Evolutionary conservation across 2,888 invertebrate species (phyloP).

Genomic region (Spodoptera littoralis): DNA sequence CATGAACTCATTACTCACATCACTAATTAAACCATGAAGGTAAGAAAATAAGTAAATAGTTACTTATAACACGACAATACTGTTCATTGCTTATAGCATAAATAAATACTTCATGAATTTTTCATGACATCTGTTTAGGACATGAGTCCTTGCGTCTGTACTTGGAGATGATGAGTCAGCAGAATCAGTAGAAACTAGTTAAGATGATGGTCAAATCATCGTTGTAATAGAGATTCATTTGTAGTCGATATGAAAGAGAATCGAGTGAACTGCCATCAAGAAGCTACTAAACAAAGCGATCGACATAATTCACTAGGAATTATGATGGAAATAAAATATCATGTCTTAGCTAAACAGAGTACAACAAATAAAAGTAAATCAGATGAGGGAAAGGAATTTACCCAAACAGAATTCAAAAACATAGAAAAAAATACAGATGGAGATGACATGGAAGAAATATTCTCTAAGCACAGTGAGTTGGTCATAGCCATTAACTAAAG

Average conservation of each 20-base stretch:
- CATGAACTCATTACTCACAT: slow-evolving; percentile 18
- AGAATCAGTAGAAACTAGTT: slow-evolving; percentile 8
- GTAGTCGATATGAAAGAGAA: slow-evolving; percentile 4
- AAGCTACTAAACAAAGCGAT: slow-evolving; percentile 1
- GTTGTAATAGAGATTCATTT: not conserved
- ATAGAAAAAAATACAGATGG: slow-evolving; percentile 6
- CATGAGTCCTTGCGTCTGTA: slow-evolving; percentile 8
- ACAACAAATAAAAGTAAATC: too few relatives aligned
- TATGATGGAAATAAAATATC: too few relatives aligned
- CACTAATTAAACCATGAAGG: slow-evolving; percentile 21
- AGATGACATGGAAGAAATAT: slow-evolving; percentile 28
- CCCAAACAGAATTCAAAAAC: not conserved
- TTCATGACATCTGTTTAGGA: slow-evolving; percentile 28
- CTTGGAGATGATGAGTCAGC: slow-evolving; percentile 18
- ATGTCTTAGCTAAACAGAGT: too few relatives aligned
- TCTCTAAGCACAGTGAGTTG: slow-evolving; percentile 42
- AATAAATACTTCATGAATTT: slow-evolving; percentile 20
- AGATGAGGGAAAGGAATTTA: too few relatives aligned
- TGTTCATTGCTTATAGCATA: slow-evolving; percentile 11
- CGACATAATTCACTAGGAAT: not conserved
- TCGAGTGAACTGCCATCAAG: slow-evolving; percentile 1
- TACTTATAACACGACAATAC: slow-evolving; percentile 8
- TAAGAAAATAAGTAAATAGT: slow-evolving; percentile 24
- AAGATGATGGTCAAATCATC: not conserved
- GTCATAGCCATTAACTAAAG: slow-evolving; percentile 53